Evolutionary conservation across 2,113 vertebrate genomes (phyloP), one percentile per base, ranked within the genome.

Genomic region (Onychostruthus taczanowskii): DNA sequence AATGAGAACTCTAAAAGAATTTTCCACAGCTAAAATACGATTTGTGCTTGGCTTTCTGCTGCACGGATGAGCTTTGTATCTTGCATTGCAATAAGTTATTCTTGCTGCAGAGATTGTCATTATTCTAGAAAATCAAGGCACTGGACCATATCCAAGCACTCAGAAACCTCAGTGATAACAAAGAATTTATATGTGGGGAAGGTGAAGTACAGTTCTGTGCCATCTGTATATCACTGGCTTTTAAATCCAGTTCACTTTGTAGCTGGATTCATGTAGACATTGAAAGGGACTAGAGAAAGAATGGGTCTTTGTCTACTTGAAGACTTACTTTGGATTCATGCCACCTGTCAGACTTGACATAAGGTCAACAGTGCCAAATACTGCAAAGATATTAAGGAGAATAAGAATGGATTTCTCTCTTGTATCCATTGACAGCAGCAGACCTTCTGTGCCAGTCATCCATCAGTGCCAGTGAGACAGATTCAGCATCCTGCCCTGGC

Each of bases 291-390:
- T 89, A 90, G 86, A 94, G 81, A 92, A 95, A 97, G 94, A 97
- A 96, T 92, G 79, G 81, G 77, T 61, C 95, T 97, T 97, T 97
- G 93, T 97, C 94, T 95, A 4, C 19, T 75, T 95, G 96, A 95
- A 92, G 89, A 96, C 94, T 93, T 81, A 95, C 89, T 97, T 97
- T 92, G 89, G 95, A 97, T 96, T 97, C 96, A 96, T 92, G 80
- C 95, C 95, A 97, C 96, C 94, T 97, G 94, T 96, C 96, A 97
- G 96, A 68, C 93, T 96, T 96, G 96, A 96, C 96, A 95, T 75
- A 90, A 95, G 96, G 96, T 96, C 95, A 97, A 47, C 89, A 84
- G 89, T 91, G 86, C 86, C 86, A 94, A 93, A 92, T 81, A 89
- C 91, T 78, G 95, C 91, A 82, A 94, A 96, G 94, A 94, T 97